A percentile compares a stretch with the other conserved stretches of the same genome.
phyloP scores from a whole-genome alignment of 2,113 vertebrate genomes.

The Romanogobio albipinnatus region DNA sequence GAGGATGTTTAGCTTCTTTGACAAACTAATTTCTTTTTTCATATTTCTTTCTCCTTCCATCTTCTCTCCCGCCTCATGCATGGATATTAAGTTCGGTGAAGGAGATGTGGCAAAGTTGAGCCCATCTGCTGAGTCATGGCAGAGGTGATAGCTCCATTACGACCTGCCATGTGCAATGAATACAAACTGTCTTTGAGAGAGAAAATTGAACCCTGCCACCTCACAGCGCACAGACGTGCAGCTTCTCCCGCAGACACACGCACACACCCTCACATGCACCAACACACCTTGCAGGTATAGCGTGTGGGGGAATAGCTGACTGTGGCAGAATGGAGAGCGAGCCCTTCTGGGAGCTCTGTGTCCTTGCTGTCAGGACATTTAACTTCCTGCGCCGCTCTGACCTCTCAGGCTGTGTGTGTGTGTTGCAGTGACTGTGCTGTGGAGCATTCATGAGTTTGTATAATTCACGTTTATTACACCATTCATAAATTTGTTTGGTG shows the following conservation, averaged over 20 bases:
- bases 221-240: conserved; percentile 11
- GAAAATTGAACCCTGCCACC: conserved; percentile 35
- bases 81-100: not conserved
- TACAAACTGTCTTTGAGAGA: conserved; percentile 34
- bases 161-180: conserved; percentile 19
- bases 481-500: not conserved
- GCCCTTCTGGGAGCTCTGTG: conserved; percentile 65
- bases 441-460: not conserved
- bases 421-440: not conserved
- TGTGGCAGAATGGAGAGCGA: conserved; percentile 67
- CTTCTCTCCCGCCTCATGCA: not conserved
- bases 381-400: conserved; percentile 62
- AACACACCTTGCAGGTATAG: conserved; percentile 60
- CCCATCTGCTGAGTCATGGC: conserved; percentile 28
- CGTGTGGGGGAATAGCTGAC: conserved; percentile 72
- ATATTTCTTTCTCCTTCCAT: not conserved
- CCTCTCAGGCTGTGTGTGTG: conserved; percentile 20
- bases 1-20: not conserved
- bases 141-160: conserved; percentile 9
- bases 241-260: not conserved
- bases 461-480: not conserved
- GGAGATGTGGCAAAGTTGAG: not conserved
- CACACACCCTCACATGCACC: conserved; percentile 35
- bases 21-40: not conserved
- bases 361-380: conserved; percentile 75